Evolutionary conservation across 2,797 vertebrate genomes (phyloP), one percentile per base, ranked within the genome.

Genomic region (Syngnathus rostellatus): DNA sequence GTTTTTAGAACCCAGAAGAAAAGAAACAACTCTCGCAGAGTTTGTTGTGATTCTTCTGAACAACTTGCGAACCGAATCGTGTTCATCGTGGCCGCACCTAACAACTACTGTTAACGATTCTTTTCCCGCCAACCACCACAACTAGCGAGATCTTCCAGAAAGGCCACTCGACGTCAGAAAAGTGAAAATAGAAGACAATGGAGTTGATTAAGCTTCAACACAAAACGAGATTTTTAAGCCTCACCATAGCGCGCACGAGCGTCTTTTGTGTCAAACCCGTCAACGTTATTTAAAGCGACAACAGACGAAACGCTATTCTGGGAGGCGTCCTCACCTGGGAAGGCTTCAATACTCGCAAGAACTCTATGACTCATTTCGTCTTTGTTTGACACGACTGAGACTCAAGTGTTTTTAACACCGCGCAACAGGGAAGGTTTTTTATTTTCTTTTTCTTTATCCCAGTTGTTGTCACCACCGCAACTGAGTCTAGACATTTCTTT

Each of bases 221-320:
- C 3, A 2, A 6, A 50, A 6, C 25, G 12, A 31, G 54, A 7
- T 6, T 57, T 37, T 31, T 14, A 8, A 57, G 14, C 54, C 25
- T 37, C 2, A 8, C 23, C 3, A 25, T 8, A 14, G 37, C 17
- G 37, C 17, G 10, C 25, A 57, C 8, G 6, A 17, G 60, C 23
- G 21, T 62, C 41, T 62, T 43, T 62, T 45, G 41, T 16, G 40
- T 45, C 9, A 25, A 62, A 45, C 43, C 7, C 8, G 51, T 19
- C 5, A 6, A 17, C 25, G 38, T 59, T 38, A 39, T 59, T 59
- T 3, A 39, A 31, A 8, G 37, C 8, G 19, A 61, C 9, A 61
- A 17, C 17, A 61, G 43, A 61, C 19, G 19, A 61, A 61, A 43
- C 41, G 59, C 40, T 61, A 61, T 61, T 61, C 43, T 61, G 39